Evolutionary conservation across 2,797 vertebrate species (phyloP), one percentile per base, ranked within the genome.

Genomic region (Hoplostethus atlanticus): DNA sequence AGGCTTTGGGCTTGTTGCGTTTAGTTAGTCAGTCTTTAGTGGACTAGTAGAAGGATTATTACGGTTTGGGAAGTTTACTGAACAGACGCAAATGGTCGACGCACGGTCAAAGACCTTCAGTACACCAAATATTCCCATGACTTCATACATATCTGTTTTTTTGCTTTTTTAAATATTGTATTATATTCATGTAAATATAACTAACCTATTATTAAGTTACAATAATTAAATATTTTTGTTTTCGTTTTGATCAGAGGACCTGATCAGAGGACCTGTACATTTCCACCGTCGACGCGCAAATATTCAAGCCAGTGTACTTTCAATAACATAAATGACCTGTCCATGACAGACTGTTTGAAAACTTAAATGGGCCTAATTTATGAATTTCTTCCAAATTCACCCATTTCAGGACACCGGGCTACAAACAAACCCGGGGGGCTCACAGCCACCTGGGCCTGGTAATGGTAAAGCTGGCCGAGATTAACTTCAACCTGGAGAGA

Each of bases 381-480:
- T 76, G 79, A 80, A 87, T 84, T 77, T 87, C 73, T 72, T 51
- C 65, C 25, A 67, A 84, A 76, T 84, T 57, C 60, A 58, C 65
- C 65, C 58, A 28, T 79, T 85, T 64, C 62, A 71, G 64, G 75
- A 72, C 82, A 84, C 72, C 83, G 71, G 79, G 75, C 74, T 80
- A 64, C 51, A 85, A 84, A 85, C 68, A 73, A 80, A 80, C 62
- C 40, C 57, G 17, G 77, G 64, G 81, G 68, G 80, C 61, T 28
- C 36, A 36, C 61, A 80, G 84, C 80, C 91, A 91, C 87, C 84
- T 90, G 90, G 87, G 81, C 68, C 84, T 87, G 89, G 87, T 91
- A 91, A 90, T 90, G 87, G 84, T 79, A 87, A 91, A 87, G 81
- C 87, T 87, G 87, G 83, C 73, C 76, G 71, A 89, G 81, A 91